Evolutionary conservation across 2,888 invertebrate species (phyloP), one percentile per base, ranked within the genome.

Genomic region (Heteromurus nitidus): DNA sequence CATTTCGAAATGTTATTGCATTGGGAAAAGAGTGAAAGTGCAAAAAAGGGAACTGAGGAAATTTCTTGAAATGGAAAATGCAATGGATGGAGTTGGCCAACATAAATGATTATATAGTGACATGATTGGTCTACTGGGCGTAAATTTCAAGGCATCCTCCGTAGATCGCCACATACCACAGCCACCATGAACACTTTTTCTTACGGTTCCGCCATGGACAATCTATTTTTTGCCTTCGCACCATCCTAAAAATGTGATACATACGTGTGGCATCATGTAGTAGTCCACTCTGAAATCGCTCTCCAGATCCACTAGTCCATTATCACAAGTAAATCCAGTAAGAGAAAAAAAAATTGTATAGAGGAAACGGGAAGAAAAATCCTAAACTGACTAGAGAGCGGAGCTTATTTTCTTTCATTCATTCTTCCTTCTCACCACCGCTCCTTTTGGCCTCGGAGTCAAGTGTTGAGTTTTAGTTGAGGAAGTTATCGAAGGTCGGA

Each of bases 311-410:
- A 50, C 11, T 30, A 77, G 47, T 69, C 77, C 77, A 77, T 77
- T 77, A 77, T 77, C 77, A 60, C 50, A 31, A 69, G 62, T 77
- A 77, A 77, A 77, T 77, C 69, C 77, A 77, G 36, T 58, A 42
- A 36, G 31, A 62, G 44, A 42, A n/a, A 42, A 55, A 1, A 24
- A 74, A 30, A n/a, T 18, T 13, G 50, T n/a, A 18, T 50, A n/a
- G 31, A 30, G 20, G 24, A 53, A 58, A 30, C n/a, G 50, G 20
- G 44, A 18, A 44, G 28, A 44, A 53, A 53, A 68, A 68, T 68
- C 68, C 26, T 28, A 68, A 69, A 68, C 24, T 76, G 76, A 77
- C 69, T 36, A 58, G 30, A 16, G n/a, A 36, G 53, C 53, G 18
- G 26, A 53, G 36, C 50, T 30, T 28, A 50, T 42, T 44, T 65